Percentiles rank a stretch among this genome's conserved stretches.
These are phyloP conservation scores for Datnioides undecimradiatus DNA, from an alignment of 2,113 vertebrate genomes.

Conservation along the genomic window DNA sequence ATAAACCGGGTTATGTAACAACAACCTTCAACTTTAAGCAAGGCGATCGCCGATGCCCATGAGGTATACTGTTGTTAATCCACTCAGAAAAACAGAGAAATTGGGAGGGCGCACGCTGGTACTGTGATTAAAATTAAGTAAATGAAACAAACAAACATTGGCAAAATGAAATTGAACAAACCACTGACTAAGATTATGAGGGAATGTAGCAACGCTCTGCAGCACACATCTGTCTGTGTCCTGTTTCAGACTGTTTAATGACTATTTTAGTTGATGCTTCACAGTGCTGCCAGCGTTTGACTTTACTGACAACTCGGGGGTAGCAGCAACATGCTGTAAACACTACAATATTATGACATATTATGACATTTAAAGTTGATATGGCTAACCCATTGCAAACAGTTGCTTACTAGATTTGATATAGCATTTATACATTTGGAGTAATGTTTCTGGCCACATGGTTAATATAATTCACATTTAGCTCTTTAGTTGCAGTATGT, in stretches of 20 bases:
- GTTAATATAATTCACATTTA: background rate
- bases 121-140: too few species aligned
- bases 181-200: too few species aligned
- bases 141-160: too few species aligned
- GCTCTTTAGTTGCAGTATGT: too few species aligned
- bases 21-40: slow-evolving; percentile 40
- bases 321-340: background rate
- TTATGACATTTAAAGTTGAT: background rate
- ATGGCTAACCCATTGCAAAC: background rate
- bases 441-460: background rate
- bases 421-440: background rate
- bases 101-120: too few species aligned
- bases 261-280: too few species aligned
- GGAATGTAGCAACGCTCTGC: too few species aligned
- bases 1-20: background rate
- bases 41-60: background rate
- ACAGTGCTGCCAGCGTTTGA: too few species aligned
- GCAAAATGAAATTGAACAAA: too few species aligned
- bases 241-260: too few species aligned
- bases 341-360: background rate
- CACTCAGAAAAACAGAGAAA: background rate
- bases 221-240: too few species aligned
- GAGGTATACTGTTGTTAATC: background rate
- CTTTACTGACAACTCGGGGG: too few species aligned
- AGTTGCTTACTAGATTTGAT: background rate